phyloP scores from a whole-genome alignment of 2,113 vertebrate species.

The Myrmophylax atrothorax region DNA sequence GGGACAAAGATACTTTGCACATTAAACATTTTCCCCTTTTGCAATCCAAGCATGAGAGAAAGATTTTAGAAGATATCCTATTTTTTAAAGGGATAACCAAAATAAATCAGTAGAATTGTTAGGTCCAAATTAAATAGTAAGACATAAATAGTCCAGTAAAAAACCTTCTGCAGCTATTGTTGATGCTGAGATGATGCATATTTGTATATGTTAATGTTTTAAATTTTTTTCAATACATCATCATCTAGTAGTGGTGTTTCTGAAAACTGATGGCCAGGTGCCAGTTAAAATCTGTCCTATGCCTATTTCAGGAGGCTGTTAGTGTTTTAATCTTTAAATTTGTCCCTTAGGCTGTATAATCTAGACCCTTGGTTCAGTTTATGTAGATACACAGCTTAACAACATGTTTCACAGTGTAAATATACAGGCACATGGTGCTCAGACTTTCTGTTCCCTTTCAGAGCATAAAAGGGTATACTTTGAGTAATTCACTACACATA shows the following conservation, averaged over 20 bases:
- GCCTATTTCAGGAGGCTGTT: not conserved
- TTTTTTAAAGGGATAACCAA: not conserved
- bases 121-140: not conserved
- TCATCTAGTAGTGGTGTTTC: not conserved
- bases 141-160: not conserved
- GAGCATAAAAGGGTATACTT: not conserved
- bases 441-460: not conserved
- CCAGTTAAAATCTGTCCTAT: not conserved
- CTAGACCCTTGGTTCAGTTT: constrained; percentile 6
- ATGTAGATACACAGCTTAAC: not conserved
- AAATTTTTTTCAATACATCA: not conserved
- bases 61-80: not conserved
- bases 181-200: not conserved
- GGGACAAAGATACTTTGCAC: constrained; percentile 2
- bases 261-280: not conserved
- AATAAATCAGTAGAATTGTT: not conserved
- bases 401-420: not conserved
- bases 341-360: constrained; percentile 12
- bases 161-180: not conserved
- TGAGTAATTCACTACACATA: not conserved
- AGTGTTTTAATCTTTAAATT: not conserved
- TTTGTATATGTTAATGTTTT: not conserved
- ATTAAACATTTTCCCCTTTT: constrained; percentile 9
- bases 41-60: not conserved
- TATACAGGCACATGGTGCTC: not conserved